These are phyloP conservation scores for Engystomops pustulosus DNA, from an alignment of 2,113 vertebrate genomes.

Conservation along the genomic window DNA sequence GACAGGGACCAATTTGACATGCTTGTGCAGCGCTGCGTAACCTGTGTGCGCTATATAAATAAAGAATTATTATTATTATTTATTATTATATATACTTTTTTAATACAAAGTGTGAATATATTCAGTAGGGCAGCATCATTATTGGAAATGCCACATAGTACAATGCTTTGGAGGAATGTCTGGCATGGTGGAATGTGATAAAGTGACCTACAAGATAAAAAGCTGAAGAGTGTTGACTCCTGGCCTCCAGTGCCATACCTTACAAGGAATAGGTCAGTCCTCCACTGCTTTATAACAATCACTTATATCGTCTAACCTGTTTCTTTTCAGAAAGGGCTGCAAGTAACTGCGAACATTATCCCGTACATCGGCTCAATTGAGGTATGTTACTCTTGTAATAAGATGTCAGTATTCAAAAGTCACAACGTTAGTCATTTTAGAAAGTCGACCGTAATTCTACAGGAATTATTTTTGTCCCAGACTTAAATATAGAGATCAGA, in stretches of 20 bases:
- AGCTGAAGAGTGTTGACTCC: not conserved
- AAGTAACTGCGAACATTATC: not conserved
- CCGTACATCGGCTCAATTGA: not conserved
- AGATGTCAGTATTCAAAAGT: too few relatives aligned
- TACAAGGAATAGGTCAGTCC: constrained; percentile 31
- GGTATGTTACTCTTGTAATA: not conserved
- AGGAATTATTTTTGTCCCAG: too few relatives aligned
- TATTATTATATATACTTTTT: too few relatives aligned
- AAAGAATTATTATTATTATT: too few relatives aligned
- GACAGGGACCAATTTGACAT: too few relatives aligned
- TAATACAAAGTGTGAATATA: not conserved
- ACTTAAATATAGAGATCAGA: too few relatives aligned
- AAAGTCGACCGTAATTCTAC: too few relatives aligned
- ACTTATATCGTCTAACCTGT: not conserved
- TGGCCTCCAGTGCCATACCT: not conserved
- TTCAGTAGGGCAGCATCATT: not conserved
- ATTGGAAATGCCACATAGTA: not conserved
- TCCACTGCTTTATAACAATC: constrained; percentile 27
- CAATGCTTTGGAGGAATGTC: constrained; percentile 31
- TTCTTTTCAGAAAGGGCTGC: constrained; percentile 2
- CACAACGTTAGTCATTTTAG: too few relatives aligned
- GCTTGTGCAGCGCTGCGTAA: too few relatives aligned
- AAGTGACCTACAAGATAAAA: constrained; percentile 41
- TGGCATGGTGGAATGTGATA: constrained; percentile 38
- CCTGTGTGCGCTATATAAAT: too few relatives aligned